Evolutionary conservation across 2,888 invertebrate genomes (phyloP).

Genomic region (Adineta ricciae): DNA sequence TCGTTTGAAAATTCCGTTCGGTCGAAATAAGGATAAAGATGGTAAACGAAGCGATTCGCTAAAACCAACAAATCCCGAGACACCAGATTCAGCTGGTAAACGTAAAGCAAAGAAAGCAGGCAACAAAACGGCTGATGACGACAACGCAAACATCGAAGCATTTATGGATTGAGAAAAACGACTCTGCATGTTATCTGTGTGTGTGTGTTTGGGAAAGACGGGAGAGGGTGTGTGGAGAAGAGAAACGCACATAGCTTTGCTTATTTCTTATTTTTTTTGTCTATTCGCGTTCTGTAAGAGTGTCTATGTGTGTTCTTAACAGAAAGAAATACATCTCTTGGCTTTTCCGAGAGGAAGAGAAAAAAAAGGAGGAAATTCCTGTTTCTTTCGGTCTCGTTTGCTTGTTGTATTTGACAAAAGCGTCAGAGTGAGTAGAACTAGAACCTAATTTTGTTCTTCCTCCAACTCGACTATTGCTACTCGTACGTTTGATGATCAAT

Average conservation of each 20-base stretch:
- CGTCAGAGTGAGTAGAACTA: neutral
- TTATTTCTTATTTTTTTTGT: neutral
- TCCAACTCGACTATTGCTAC: neutral
- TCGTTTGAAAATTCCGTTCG: neutral
- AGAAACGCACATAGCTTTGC: neutral
- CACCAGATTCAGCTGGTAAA: neutral
- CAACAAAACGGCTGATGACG: neutral
- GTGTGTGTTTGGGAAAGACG: neutral
- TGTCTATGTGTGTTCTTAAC: neutral
- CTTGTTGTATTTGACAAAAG: neutral
- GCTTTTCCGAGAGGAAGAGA: neutral
- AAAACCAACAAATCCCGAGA: neutral
- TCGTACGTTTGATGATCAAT: neutral
- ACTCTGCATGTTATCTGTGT: neutral
- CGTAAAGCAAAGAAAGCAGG: neutral
- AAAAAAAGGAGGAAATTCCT: neutral
- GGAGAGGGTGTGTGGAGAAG: neutral
- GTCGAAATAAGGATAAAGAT: neutral
- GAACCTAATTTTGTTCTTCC: slow-evolving; percentile 13
- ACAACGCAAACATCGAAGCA: neutral
- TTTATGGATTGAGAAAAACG: neutral
- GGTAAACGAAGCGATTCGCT: neutral
- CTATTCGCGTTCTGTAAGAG: neutral
- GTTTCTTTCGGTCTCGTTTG: neutral
- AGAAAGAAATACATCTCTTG: neutral